Evolutionary conservation across 1,140 invertebrate genomes (phyloP), one percentile per base, ranked within the genome.

Genomic region (Drosophila carrolli): DNA sequence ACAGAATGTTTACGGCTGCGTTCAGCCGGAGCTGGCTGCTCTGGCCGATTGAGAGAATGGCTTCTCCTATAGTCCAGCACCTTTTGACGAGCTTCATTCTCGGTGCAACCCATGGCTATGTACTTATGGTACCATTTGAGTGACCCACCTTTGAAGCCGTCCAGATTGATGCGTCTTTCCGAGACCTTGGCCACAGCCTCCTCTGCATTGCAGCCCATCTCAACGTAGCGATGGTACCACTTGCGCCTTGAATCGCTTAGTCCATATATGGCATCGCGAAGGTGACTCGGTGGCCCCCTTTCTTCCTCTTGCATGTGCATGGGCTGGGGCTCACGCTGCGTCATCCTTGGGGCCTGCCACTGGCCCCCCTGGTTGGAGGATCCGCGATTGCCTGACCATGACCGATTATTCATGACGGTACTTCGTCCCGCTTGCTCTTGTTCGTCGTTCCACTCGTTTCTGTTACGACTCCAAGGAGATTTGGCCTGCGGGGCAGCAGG

Each of bases 51-150:
- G 16, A n/a, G 9, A 7, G 23, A 5, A 35, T 5, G 1, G 8
- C 9, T 16, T 13, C 1, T 27, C n/a, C 9, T 27, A 35, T 56
- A 6, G 10, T 61, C 32, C 14, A 61, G 50, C 5, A 61, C 14
- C n/a, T 29, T 61, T 23, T 35, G 23, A 7, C 37, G 5, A 27
- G 59, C 59, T 11, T 56, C 50, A 5, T 16, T 9, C 5, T 51
- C 19, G 27, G 23, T 16, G 16, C 4, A 40, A 7, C 59, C 59
- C 11, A 1, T 61, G 13, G 16, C 27, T n/a, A 63, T 6, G 16
- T 59, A 56, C 13, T 6, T 43, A 0, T 63, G 8, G 60, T 35
- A 63, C 60, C 60, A 59, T 19, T 35, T 43, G 11, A 11, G 59
- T 9, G 48, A 13, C 1, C 11, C 35, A 1, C 14, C 46, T 6